These are phyloP conservation scores for Thaumatotibia leucotreta DNA, from an alignment of 1,140 invertebrate genomes.

Conservation along the genomic window DNA sequence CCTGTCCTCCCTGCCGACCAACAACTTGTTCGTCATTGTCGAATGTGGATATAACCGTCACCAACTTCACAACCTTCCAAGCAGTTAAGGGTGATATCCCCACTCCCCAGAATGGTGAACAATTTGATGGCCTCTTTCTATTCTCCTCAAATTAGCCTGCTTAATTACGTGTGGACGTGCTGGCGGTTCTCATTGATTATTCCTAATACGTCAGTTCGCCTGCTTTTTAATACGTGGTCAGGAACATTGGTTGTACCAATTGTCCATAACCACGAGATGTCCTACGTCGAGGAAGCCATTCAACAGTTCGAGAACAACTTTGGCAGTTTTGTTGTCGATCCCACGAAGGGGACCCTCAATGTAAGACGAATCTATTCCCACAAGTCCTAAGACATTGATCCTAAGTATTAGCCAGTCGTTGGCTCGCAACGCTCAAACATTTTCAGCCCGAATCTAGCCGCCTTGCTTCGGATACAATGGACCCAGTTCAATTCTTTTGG, in stretches of 20 bases:
- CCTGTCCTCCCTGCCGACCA: conserved; percentile 3
- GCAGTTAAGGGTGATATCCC: conserved; percentile 20
- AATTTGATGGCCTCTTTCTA: conserved; percentile 18
- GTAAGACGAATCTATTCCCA: neutral
- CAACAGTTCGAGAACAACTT: neutral
- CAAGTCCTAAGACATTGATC: neutral
- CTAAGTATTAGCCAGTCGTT: conserved; percentile 21
- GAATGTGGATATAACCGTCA: conserved; percentile 26
- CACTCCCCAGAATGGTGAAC: conserved; percentile 24
- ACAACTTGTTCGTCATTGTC: conserved; percentile 17
- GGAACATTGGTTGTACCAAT: conserved; percentile 22
- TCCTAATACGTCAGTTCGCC: conserved; percentile 23
- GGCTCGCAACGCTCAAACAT: conserved; percentile 29
- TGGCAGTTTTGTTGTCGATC: neutral
- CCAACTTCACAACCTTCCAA: conserved; percentile 31
- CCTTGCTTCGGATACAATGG: conserved; percentile 28
- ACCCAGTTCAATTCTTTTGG: conserved; percentile 27
- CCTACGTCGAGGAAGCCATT: conserved; percentile 1
- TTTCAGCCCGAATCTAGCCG: conserved; percentile 35
- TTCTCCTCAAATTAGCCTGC: neutral
- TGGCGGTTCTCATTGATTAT: conserved; percentile 20
- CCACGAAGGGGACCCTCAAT: neutral
- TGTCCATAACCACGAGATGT: conserved; percentile 17
- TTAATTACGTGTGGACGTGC: conserved; percentile 16
- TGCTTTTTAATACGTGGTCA: conserved; percentile 19